A percentile compares a stretch with the other conserved stretches of the same genome.
phyloP scores from a whole-genome alignment of 2,797 vertebrate species.

The Sphenopsis melanotis region DNA sequence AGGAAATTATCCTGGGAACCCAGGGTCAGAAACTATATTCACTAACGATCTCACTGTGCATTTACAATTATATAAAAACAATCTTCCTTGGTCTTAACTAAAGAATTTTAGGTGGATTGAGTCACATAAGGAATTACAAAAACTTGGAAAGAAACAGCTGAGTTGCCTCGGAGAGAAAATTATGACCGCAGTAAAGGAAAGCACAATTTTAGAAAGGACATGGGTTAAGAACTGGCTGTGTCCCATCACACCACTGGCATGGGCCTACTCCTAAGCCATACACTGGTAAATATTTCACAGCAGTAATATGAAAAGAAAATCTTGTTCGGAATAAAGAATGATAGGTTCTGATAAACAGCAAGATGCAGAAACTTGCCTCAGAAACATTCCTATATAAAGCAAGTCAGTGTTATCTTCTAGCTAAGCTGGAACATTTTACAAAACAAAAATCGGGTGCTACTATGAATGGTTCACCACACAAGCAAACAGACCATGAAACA shows the following conservation, averaged over 20 bases:
- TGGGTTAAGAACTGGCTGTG: neutral
- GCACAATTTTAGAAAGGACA: neutral
- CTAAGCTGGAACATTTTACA: neutral
- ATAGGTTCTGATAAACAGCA: fast-evolving
- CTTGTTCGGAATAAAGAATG: neutral
- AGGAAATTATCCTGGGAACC: neutral
- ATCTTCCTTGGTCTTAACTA: neutral
- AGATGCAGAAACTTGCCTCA: neutral
- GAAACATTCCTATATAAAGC: neutral
- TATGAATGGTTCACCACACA: neutral
- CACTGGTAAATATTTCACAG: neutral
- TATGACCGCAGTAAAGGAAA: neutral
- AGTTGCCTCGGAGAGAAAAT: neutral
- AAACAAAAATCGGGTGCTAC: neutral
- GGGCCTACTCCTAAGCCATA: neutral
- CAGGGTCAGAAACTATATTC: neutral
- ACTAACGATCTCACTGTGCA: neutral
- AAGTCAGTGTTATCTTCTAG: neutral
- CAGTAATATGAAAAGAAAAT: neutral
- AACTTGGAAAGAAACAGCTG: neutral
- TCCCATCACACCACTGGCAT: neutral
- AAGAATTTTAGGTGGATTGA: neutral
- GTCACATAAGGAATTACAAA: neutral
- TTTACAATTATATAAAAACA: neutral
- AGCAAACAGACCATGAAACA: neutral